These are phyloP conservation scores for Rotaria magnacalcarata DNA, from an alignment of 2,888 invertebrate genomes.

Conservation along the genomic window DNA sequence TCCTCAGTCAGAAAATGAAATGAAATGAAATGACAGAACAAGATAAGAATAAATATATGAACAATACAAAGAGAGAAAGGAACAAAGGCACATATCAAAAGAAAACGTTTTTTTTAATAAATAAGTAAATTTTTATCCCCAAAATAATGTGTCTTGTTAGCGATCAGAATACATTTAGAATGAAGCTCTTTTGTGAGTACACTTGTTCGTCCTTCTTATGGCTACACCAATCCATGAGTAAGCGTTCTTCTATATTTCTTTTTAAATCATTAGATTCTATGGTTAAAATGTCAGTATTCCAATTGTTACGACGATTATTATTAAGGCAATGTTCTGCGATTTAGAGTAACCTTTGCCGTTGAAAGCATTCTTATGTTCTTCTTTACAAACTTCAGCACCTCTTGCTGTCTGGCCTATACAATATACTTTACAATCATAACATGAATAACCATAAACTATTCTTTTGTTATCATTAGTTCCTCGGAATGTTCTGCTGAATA, in stretches of 20 bases:
- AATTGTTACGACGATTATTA: not conserved
- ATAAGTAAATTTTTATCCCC: not conserved
- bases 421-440: not conserved
- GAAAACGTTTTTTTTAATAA: not conserved
- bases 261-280: not conserved
- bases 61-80: no score
- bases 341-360: not conserved
- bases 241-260: not conserved
- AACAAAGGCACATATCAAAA: not conserved
- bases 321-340: not conserved
- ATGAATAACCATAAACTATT: not conserved
- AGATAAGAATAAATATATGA: no score
- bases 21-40: no score
- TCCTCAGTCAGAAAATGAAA: no score
- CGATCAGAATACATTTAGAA: not conserved
- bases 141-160: not conserved
- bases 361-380: not conserved
- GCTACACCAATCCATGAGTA: not conserved
- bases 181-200: not conserved
- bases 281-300: not conserved
- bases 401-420: not conserved
- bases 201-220: not conserved
- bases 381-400: not conserved
- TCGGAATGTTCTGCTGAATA: not conserved
- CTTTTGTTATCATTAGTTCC: not conserved